These are phyloP conservation scores for Antechinus flavipes DNA, from an alignment of 2,113 vertebrate genomes.

Conservation along the genomic window DNA sequence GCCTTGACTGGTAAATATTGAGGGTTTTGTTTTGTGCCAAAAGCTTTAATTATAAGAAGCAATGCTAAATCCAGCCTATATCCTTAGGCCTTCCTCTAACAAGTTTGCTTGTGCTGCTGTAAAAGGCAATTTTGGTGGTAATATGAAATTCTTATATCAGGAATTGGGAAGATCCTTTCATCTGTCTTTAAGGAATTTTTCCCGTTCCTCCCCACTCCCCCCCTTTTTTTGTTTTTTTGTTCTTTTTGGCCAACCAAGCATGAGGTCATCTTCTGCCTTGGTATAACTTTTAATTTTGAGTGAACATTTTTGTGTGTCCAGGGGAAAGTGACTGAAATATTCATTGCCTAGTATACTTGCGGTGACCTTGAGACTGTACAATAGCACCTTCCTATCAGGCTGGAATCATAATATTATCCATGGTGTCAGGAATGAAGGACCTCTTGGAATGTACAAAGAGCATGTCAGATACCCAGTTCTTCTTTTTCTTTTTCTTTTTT, in stretches of 20 bases:
- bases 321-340: too few relatives aligned
- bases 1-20: neutral
- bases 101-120: constrained; percentile 95
- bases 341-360: too few relatives aligned
- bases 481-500: constrained; percentile 83
- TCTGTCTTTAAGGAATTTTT: constrained; percentile 97
- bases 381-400: constrained; percentile 95
- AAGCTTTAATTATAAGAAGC: neutral
- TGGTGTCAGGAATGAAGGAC: constrained; percentile 98
- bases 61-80: too few relatives aligned
- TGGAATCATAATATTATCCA: constrained; percentile 96
- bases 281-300: too few relatives aligned
- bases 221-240: too few relatives aligned
- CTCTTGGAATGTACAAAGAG: constrained; percentile 99
- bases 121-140: constrained; percentile 97
- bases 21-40: neutral
- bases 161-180: constrained; percentile 98
- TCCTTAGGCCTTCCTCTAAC: neutral
- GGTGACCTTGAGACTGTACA: constrained; percentile 92
- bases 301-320: too few relatives aligned
- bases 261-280: constrained; percentile 95
- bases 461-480: constrained; percentile 99
- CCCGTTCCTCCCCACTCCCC: constrained; percentile 72
- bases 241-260: constrained; percentile 96
- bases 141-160: constrained; percentile 99